Conservation (phyloP, 2,888 invertebrate genomes). For the Lithophane socia region DNA sequence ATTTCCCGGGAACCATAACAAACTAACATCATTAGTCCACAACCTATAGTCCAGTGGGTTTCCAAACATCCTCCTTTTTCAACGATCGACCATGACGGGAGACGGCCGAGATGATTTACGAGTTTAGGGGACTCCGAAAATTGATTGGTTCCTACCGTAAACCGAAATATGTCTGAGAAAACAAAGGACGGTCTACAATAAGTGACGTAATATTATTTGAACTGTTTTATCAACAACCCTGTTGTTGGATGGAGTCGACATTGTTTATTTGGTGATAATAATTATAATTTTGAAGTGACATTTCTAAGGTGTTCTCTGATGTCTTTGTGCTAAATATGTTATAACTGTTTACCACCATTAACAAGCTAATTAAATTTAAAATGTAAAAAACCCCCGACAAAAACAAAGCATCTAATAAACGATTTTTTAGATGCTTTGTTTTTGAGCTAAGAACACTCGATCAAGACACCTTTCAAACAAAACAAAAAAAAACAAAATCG, state of each 20-base stretch:
- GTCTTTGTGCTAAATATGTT: background rate
- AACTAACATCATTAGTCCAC: constrained; percentile 42
- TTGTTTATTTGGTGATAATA: constrained; percentile 26
- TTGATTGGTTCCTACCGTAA: constrained; percentile 81
- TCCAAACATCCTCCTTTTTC: constrained; percentile 74
- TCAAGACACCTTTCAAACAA: too few species aligned
- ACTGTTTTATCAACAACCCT: constrained; percentile 68
- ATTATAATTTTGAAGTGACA: constrained; percentile 3
- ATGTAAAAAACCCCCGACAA: too few species aligned
- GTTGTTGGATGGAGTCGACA: constrained; percentile 38
- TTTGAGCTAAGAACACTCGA: too few species aligned
- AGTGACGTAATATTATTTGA: constrained; percentile 63
- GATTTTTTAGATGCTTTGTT: too few species aligned
- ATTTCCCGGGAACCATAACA: constrained; percentile 44
- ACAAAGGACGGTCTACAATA: constrained; percentile 72
- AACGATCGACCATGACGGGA: constrained; percentile 75
- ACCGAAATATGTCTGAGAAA: constrained; percentile 80
- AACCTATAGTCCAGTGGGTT: constrained; percentile 74
- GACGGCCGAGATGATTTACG: constrained; percentile 79
- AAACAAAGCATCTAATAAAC: too few species aligned
- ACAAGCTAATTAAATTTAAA: too few species aligned
- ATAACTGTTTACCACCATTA: background rate
- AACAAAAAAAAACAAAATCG: too few species aligned
- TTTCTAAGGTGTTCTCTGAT: constrained; percentile 7
- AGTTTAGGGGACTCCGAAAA: constrained; percentile 81